Evolutionary conservation across 1,140 invertebrate species (phyloP).

Genomic region (Himalopsyche phryganea): DNA sequence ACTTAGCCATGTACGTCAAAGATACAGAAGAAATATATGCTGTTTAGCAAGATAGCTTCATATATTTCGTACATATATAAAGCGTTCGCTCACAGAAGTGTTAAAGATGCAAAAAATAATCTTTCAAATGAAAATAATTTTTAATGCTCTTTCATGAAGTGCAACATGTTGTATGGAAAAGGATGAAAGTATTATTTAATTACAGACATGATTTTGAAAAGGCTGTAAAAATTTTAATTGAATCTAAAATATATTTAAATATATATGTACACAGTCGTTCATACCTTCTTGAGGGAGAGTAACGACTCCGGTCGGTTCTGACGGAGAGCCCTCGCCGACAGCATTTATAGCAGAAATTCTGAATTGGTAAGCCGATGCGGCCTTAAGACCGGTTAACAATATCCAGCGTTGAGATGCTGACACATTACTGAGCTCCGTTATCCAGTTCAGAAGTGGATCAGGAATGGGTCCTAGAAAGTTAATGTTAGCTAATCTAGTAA

Average conservation of each 20-base stretch:
- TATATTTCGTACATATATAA: background rate
- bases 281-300: conserved; percentile 91
- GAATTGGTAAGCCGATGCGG: conserved; percentile 94
- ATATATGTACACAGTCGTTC: background rate
- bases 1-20: too few relatives aligned
- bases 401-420: conserved; percentile 75
- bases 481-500: too few relatives aligned
- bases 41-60: too few relatives aligned
- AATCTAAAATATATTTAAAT: background rate
- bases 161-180: background rate
- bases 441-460: conserved; percentile 81
- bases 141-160: too few relatives aligned
- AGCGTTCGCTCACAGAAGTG: background rate
- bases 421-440: conserved; percentile 83
- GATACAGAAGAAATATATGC: background rate
- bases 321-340: conserved; percentile 89
- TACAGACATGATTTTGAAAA: background rate
- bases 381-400: conserved; percentile 82
- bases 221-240: too few relatives aligned
- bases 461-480: conserved; percentile 68
- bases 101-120: conserved; percentile 1
- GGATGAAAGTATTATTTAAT: background rate
- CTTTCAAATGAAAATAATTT: background rate
- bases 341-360: conserved; percentile 92
- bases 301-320: conserved; percentile 81